Percentiles rank a stretch among this genome's conserved stretches.
These are phyloP conservation scores for Aythya baeri DNA, from an alignment of 2,113 vertebrate genomes.

Conservation along the genomic window DNA sequence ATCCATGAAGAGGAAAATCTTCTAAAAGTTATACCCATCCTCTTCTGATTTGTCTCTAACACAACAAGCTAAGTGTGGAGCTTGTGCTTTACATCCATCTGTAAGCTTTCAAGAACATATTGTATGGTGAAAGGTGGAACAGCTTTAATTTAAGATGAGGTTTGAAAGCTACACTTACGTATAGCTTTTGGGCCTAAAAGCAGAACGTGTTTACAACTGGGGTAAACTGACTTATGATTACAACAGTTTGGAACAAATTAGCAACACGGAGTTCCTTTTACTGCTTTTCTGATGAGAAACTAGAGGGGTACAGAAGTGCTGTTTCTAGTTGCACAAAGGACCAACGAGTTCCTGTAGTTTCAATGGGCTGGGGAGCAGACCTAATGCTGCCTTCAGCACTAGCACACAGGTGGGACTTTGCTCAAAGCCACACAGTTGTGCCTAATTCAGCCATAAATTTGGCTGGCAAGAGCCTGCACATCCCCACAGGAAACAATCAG, in stretches of 20 bases:
- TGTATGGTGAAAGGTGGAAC: neutral
- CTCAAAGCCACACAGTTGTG: neutral
- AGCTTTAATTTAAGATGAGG: neutral
- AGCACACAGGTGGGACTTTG: too few relatives aligned
- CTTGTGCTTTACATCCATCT: neutral
- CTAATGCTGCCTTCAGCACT: neutral
- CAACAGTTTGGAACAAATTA: neutral
- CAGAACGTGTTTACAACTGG: neutral
- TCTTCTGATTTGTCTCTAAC: neutral
- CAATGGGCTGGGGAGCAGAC: neutral
- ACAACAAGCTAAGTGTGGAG: neutral
- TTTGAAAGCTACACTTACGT: accelerated
- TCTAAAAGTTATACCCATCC: neutral
- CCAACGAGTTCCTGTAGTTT: neutral
- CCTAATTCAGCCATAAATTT: neutral
- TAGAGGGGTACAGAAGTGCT: neutral
- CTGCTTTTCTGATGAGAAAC: neutral
- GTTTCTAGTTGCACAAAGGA: neutral
- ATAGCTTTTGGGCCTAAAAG: neutral
- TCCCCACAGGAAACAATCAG: neutral
- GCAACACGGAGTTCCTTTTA: neutral
- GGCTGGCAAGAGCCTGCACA: neutral
- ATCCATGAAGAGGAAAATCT: neutral
- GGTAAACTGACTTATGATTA: neutral
- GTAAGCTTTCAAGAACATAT: neutral